Base-by-base conservation (phyloP, 1,140 invertebrate species). In the Brachionus rubens region DNA sequence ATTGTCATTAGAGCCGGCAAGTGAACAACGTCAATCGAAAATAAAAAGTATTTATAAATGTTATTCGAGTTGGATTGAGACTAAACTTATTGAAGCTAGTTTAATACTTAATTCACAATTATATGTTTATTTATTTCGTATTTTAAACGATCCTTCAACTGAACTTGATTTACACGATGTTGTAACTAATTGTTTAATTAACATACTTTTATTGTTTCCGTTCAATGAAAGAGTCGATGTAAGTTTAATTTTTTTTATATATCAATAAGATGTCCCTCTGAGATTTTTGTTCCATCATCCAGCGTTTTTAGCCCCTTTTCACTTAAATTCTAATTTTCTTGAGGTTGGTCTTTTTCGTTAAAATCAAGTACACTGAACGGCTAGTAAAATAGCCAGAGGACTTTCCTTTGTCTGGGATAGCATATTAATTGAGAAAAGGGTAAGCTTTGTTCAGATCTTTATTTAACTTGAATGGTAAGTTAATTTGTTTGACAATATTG, bases 161-260 rank as follows among this genome's bases (percentile, higher is more conserved):
- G 68, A 72, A n/a, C 24, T 72, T 36, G 68, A 72, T 48, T 54
- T 72, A 54, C 68, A 72, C 68, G 68, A 72, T 54, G 68, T 54
- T 48, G 50, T 72, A 50, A 72, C 68, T 50, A 50, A 43, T 30
- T 72, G 68, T 54, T 54, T 72, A 40, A 54, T 72, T 41, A 72
- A 72, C 33, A 72, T 72, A 21, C 68, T 72, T 50, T 50, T 72
- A 36, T 54, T 72, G 14, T 72, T 40, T 33, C 68, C 46, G 19
- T 72, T 72, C 46, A 72, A 72, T 54, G 50, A n/a, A 14, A 47
- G 36, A 0, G 47, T 54, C 24, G 68, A 72, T 36, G 68, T 50
- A 50, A 70, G 65, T 50, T 24, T 50, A 30, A 0, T 47, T 47
- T 48, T 30, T 28, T 26, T 19, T 30, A 33, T 59, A 33, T 16